A percentile compares a stretch with the other conserved stretches of the same genome.
Conservation (phyloP, 2,888 invertebrate species). For the Ommatoiulus sabulosus region DNA sequence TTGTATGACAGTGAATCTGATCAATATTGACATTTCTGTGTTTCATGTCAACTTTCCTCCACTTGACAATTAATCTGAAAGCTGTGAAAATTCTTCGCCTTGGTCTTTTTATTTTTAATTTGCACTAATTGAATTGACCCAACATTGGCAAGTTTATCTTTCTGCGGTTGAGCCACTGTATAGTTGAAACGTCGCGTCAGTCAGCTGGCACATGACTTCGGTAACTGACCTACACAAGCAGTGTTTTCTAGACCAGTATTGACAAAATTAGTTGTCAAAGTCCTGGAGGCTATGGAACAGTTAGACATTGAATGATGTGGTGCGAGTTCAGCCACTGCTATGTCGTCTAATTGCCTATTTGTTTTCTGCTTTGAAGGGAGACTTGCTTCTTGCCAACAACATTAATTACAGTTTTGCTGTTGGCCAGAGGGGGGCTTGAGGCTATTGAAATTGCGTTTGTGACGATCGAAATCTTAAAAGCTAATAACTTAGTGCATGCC, state of each 20-base stretch:
- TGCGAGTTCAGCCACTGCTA: not conserved
- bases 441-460: too few relatives aligned
- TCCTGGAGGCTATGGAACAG: not conserved
- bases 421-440: not conserved
- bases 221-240: not conserved
- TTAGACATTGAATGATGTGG: not conserved
- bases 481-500: too few relatives aligned
- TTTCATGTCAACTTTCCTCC: too few relatives aligned
- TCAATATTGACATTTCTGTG: too few relatives aligned
- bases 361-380: not conserved
- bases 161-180: too few relatives aligned
- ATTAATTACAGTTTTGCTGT: not conserved
- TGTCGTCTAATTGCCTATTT: not conserved
- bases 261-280: not conserved
- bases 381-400: not conserved
- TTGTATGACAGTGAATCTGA: too few relatives aligned
- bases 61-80: too few relatives aligned
- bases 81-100: too few relatives aligned
- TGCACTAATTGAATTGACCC: not conserved
- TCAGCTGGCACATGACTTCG: too few relatives aligned
- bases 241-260: not conserved
- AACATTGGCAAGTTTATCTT: not conserved
- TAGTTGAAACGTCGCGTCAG: too few relatives aligned
- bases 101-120: not conserved
- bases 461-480: too few relatives aligned